phyloP scores from a whole-genome alignment of 2,888 invertebrate genomes.

The Apamea epomidion region DNA sequence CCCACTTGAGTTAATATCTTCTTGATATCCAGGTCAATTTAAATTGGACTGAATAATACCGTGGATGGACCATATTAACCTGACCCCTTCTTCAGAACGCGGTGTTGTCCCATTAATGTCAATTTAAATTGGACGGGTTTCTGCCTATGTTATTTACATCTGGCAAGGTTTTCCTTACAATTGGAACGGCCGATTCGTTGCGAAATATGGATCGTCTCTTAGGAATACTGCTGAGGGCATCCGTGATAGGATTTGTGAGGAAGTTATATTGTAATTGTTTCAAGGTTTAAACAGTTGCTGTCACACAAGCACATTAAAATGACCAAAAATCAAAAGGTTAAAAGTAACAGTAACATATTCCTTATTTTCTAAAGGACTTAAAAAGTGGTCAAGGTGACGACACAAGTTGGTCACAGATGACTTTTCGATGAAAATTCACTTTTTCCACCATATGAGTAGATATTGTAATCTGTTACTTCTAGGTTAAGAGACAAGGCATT shows the following conservation, averaged over 20 bases:
- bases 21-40: conserved; percentile 35
- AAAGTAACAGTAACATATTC: neutral
- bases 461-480: neutral
- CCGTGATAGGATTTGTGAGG: conserved; percentile 66
- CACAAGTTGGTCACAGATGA: neutral
- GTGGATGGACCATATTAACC: conserved; percentile 30
- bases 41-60: conserved; percentile 55
- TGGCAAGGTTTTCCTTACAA: conserved; percentile 84
- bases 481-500: neutral
- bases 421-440: neutral
- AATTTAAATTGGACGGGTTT: conserved; percentile 50
- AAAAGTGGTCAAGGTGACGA: neutral
- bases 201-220: conserved; percentile 85
- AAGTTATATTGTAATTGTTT: conserved; percentile 28
- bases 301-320: neutral
- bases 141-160: conserved; percentile 76
- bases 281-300: neutral
- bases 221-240: conserved; percentile 78
- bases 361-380: neutral
- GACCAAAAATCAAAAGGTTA: neutral
- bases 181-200: conserved; percentile 82
- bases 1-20: conserved; percentile 36
- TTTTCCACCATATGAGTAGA: neutral
- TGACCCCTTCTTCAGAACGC: conserved; percentile 32
- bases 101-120: conserved; percentile 32